Base-by-base conservation (phyloP, 92 coral and sea anemone genomes). In the Isaurus tuberculatus region DNA sequence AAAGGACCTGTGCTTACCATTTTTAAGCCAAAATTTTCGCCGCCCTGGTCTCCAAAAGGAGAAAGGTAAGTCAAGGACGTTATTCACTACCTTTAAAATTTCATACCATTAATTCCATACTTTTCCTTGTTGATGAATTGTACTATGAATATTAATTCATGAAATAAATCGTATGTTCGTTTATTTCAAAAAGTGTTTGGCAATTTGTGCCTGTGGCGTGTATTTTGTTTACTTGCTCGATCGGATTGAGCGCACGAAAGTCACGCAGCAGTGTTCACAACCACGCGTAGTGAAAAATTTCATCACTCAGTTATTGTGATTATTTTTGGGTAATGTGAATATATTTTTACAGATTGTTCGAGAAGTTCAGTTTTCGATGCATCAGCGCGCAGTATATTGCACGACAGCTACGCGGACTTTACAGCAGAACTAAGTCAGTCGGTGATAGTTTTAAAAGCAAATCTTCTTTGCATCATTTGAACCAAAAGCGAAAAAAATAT, bases 341-440 rank as follows among this genome's bases (percentile, higher is more conserved):
- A 67, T 67, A 60, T 60, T 60, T 60, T 60, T 60, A 67, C 72
- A 67, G 43, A 67, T 67, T 67, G 72, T 67, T 67, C 72, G 48
- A 67, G 72, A n/a, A n/a, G n/a, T n/a, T n/a, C n/a, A n/a, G n/a
- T 67, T 67, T 44, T 67, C 25, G 48, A 67, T 67, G 72, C 48
- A 33, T 67, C 72, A 67, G 33, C 72, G 1, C 43, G 72, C 48
- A 67, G 72, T 30, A 32, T 44, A 33, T 67, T 67, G 72, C 25
- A 67, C 26, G 43, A 67, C 48, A 29, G n/a, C 48, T 9, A 23
- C 43, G 48, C 30, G 43, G 33, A 27, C 72, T 30, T 44, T 22
- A 22, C 67, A 34, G 8, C 73, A 1, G 49, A 69, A 69, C 9
- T 69, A 33, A 17, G 73, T 69, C 73, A 6, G 49, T 69, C 49